phyloP scores from a whole-genome alignment of 1,140 invertebrate species.

The Trichoplusia ni region DNA sequence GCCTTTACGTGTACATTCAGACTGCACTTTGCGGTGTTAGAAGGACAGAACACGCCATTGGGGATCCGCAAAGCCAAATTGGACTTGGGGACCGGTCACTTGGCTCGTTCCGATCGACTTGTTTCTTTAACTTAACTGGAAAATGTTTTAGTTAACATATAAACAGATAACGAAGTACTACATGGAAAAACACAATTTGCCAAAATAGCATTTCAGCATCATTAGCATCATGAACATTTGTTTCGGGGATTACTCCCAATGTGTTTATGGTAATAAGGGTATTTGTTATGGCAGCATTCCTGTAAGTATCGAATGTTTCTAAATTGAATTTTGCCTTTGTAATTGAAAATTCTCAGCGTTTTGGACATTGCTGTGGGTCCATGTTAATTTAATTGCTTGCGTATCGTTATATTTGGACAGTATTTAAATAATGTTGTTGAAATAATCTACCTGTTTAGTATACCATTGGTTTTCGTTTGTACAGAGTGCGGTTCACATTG shows the following conservation, averaged over 20 bases:
- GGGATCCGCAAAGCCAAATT: constrained; percentile 36
- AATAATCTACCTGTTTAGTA: too few relatives aligned
- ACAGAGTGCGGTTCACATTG: too few relatives aligned
- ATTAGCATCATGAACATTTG: constrained; percentile 17
- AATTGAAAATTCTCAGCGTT: constrained; percentile 15
- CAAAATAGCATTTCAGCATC: constrained; percentile 10
- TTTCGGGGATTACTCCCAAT: constrained; percentile 9
- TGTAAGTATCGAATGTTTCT: constrained; percentile 18
- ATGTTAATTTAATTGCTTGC: constrained; percentile 1
- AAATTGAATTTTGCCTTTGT: constrained; percentile 18
- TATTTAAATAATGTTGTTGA: too few relatives aligned
- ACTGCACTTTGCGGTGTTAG: constrained; percentile 30
- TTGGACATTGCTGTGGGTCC: background rate
- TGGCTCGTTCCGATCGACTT: constrained; percentile 21
- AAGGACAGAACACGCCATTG: constrained; percentile 34
- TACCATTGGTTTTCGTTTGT: too few relatives aligned
- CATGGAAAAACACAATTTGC: constrained; percentile 3
- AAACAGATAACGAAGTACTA: constrained; percentile 19
- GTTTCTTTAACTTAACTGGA: constrained; percentile 21
- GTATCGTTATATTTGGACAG: background rate
- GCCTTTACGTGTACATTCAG: constrained; percentile 17
- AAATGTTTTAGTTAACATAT: constrained; percentile 30
- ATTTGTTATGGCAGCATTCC: constrained; percentile 11
- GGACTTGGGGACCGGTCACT: constrained; percentile 34
- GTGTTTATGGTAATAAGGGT: constrained; percentile 28